Conservation (phyloP, 2,797 vertebrate genomes). For the Cottoperca gobio region DNA sequence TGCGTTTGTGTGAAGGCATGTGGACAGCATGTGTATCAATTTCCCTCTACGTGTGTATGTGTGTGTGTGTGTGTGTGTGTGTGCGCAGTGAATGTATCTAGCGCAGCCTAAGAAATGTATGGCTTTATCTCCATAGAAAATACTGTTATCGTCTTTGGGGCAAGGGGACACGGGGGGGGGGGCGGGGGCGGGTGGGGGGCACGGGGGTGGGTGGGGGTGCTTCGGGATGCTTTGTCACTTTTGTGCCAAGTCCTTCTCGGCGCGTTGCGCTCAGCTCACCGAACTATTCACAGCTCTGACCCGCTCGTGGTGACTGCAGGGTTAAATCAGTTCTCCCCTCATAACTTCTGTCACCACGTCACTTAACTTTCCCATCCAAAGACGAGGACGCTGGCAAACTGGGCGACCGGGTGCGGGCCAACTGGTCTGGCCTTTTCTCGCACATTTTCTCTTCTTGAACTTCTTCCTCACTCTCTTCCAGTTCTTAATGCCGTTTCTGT, state of each 20-base stretch:
- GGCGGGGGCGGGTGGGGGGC: background rate
- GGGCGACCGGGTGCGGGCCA: constrained; percentile 56
- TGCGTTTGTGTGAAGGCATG: constrained; percentile 71
- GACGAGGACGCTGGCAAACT: constrained; percentile 50
- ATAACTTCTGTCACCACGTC: constrained; percentile 39
- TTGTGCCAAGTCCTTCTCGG: constrained; percentile 73
- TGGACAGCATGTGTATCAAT: constrained; percentile 66
- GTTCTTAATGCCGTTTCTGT: constrained; percentile 57
- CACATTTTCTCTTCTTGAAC: constrained; percentile 36
- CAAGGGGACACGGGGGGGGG: constrained; percentile 25
- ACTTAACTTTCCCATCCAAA: constrained; percentile 49
- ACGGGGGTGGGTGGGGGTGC: constrained; percentile 40
- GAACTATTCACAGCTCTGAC: constrained; percentile 65
- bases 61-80: constrained; percentile 29
- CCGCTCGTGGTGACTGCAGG: constrained; percentile 49
- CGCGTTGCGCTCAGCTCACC: constrained; percentile 46
- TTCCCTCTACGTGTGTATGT: constrained; percentile 49
- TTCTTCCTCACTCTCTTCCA: constrained; percentile 34
- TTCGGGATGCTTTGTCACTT: constrained; percentile 75
- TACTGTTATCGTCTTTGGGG: constrained; percentile 85
- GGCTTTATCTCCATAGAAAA: constrained; percentile 97
- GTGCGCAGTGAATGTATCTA: constrained; percentile 72
- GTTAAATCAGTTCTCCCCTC: constrained; percentile 48
- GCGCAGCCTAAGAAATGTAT: constrained; percentile 92
- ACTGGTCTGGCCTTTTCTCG: constrained; percentile 43